phyloP scores from a whole-genome alignment of 2,797 vertebrate species.

The Rhynchotus rufescens region DNA sequence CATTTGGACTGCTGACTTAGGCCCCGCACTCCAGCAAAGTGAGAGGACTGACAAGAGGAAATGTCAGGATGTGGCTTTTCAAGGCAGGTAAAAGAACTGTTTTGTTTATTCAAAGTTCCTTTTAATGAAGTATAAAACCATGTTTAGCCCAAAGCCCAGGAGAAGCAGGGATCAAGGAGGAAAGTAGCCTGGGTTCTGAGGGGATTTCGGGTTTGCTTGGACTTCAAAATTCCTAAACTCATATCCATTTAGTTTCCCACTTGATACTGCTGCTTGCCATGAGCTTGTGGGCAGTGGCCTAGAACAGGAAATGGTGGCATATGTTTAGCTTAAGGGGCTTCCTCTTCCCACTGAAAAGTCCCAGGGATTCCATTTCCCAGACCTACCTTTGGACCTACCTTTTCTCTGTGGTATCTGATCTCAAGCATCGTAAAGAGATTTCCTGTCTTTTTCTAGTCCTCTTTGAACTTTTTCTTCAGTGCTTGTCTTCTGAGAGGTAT shows the following conservation, averaged over 20 bases:
- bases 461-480: not conserved
- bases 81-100: not conserved
- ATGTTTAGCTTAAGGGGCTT: not conserved
- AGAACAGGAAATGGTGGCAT: not conserved
- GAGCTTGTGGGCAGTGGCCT: not conserved
- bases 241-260: not conserved
- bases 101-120: not conserved
- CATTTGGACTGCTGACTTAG: not conserved
- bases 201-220: not conserved
- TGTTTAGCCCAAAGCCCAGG: not conserved
- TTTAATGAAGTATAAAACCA: conserved; percentile 9
- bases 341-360: not conserved
- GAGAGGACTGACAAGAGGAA: not conserved
- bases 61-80: not conserved
- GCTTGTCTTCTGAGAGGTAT: not conserved
- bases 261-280: not conserved
- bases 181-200: not conserved
- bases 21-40: not conserved
- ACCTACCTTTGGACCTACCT: not conserved
- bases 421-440: not conserved
- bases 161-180: not conserved
- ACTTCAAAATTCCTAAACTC: not conserved
- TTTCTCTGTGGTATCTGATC: not conserved
- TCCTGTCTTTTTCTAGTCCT: not conserved
- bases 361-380: not conserved